Base-by-base conservation (phyloP, 2,888 invertebrate genomes). In the Heliconius charithonia region DNA sequence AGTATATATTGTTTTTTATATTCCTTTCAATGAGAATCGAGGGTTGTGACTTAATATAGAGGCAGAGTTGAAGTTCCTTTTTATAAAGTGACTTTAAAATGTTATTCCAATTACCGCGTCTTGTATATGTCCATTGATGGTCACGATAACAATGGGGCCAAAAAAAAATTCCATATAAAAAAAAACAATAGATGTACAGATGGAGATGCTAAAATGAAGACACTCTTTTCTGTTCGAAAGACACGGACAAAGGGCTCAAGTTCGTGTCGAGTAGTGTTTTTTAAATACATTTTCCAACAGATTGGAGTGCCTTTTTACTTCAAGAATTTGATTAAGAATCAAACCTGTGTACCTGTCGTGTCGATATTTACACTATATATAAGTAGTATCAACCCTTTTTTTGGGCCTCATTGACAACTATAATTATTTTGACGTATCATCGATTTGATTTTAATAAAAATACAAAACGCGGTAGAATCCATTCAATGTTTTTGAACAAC, bases 31-130 rank as follows among this genome's bases (percentile, higher is more conserved):
- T 80, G 85, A 84, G 85, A 89, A 90, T 87, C 84, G 92, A 89
- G 93, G 67, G 94, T 94, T 94, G 94, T 94, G 94, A 94, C 84
- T 89, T 92, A 89, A 86, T 91, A 89, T 91, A 92, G 89, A 84
- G 76, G 85, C 81, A 83, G 84, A 86, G 84, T 83, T 83, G 86
- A 88, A 90, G 91, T 93, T 92, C 90, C 91, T 93, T 86, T 83
- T 87, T 82, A 84, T 76, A 80, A 84, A 89, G 90, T 92, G 92
- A 91, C 91, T 89, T 78, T 91, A 87, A 91, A 93, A 93, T 90
- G 93, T 93, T 93, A 91, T 93, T 93, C 91, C 81, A n/a, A n/a
- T 89, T 85, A 29, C 84, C 84, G 83, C 84, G 83, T 83, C 77
- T 84, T 66, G 27, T 70, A 75, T 62, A 25, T 12, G 19, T 19